These are phyloP conservation scores for Tyrophagus putrescentiae DNA, from an alignment of 1,140 invertebrate species.

Conservation along the genomic window DNA sequence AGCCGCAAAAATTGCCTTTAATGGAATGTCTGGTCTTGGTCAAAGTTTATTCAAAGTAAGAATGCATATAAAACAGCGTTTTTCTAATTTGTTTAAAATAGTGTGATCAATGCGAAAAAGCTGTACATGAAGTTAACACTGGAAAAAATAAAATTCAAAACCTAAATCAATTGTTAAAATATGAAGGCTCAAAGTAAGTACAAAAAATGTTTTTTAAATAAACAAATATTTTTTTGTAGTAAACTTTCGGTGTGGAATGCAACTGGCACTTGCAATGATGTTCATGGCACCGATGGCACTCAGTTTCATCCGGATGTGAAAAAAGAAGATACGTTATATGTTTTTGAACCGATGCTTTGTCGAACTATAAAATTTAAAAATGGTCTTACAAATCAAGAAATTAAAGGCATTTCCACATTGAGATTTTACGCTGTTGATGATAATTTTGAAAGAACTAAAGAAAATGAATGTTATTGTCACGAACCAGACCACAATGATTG, in stretches of 20 bases:
- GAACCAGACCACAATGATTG: not conserved
- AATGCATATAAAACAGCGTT: no score
- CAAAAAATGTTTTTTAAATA: no score
- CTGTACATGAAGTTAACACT: not conserved
- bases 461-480: not conserved
- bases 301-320: conserved; percentile 16
- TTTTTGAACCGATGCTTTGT: not conserved
- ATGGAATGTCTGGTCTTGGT: no score
- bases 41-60: no score
- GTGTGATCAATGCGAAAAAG: not conserved
- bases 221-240: no score
- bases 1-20: no score
- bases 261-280: conserved; percentile 1
- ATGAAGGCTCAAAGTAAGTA: not conserved
- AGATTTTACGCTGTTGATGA: not conserved
- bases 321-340: not conserved
- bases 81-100: no score
- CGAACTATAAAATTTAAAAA: not conserved
- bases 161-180: not conserved
- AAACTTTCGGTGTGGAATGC: not conserved
- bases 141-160: not conserved
- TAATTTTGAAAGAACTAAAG: not conserved
- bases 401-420: not conserved
- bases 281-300: conserved; percentile 17
- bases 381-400: not conserved